A percentile compares a stretch with the other conserved stretches of the same genome.
These are phyloP conservation scores for Odontothrips loti DNA, from an alignment of 2,888 invertebrate species.

Conservation along the genomic window DNA sequence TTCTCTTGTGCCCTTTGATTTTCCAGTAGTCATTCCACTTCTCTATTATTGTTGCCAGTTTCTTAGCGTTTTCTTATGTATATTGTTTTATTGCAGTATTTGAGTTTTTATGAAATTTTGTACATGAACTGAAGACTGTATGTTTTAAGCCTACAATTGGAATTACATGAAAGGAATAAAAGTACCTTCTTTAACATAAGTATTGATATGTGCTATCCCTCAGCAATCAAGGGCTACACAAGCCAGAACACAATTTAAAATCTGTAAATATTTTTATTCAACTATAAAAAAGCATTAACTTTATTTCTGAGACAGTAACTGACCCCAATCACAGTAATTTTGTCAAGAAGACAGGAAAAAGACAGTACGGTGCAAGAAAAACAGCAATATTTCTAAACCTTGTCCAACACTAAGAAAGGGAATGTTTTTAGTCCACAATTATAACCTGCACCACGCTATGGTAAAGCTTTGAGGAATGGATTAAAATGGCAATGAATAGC, in stretches of 20 bases:
- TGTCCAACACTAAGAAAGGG: too few species aligned
- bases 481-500: too few species aligned
- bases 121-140: constrained; percentile 17
- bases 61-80: background rate
- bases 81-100: constrained; percentile 14
- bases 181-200: background rate
- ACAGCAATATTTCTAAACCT: too few species aligned
- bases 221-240: background rate
- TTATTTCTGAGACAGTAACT: background rate
- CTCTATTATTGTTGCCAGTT: background rate
- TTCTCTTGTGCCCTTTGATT: background rate
- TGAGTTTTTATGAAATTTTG: constrained; percentile 9
- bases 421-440: too few species aligned
- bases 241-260: background rate
- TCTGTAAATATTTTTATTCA: background rate
- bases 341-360: too few species aligned
- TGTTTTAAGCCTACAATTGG: constrained; percentile 4
- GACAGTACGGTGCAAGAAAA: too few species aligned
- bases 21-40: constrained; percentile 2
- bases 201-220: background rate
- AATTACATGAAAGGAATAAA: background rate
- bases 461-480: too few species aligned
- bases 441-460: too few species aligned
- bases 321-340: too few species aligned
- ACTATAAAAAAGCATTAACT: background rate